These are phyloP conservation scores for Arctia plantaginis DNA, from an alignment of 2,888 invertebrate species.

Conservation along the genomic window DNA sequence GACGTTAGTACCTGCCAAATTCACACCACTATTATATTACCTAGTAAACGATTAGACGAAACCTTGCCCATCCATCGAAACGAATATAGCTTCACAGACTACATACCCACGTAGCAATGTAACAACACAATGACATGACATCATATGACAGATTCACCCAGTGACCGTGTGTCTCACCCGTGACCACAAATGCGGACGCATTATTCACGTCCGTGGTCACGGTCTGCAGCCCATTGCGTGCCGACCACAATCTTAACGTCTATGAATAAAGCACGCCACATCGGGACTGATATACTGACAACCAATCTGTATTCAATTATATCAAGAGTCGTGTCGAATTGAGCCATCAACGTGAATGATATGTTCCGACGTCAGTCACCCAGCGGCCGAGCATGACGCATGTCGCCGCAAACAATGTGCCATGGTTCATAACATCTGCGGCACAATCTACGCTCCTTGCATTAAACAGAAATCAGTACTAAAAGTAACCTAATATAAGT, in stretches of 20 bases:
- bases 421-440: slow-evolving; percentile 3
- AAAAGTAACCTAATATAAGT: too few species aligned
- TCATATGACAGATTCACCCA: slow-evolving; percentile 6
- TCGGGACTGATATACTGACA: background rate
- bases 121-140: slow-evolving; percentile 5
- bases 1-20: too few species aligned
- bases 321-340: slow-evolving; percentile 6
- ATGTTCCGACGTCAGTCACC: slow-evolving; percentile 3
- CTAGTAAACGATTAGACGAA: too few species aligned
- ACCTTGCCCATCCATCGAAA: background rate
- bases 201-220: slow-evolving; percentile 3
- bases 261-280: background rate
- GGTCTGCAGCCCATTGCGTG: background rate
- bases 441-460: background rate
- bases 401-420: slow-evolving; percentile 2
- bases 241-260: background rate
- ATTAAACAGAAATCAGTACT: too few species aligned
- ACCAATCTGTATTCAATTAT: slow-evolving; percentile 9
- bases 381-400: slow-evolving; percentile 9
- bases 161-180: slow-evolving; percentile 10
- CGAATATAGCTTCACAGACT: background rate
- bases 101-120: background rate
- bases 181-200: slow-evolving; percentile 9
- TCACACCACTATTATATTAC: too few species aligned
- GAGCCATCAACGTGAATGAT: slow-evolving; percentile 11